Conservation (phyloP, 2,113 vertebrate genomes). For the Dipodomys stephensi region DNA sequence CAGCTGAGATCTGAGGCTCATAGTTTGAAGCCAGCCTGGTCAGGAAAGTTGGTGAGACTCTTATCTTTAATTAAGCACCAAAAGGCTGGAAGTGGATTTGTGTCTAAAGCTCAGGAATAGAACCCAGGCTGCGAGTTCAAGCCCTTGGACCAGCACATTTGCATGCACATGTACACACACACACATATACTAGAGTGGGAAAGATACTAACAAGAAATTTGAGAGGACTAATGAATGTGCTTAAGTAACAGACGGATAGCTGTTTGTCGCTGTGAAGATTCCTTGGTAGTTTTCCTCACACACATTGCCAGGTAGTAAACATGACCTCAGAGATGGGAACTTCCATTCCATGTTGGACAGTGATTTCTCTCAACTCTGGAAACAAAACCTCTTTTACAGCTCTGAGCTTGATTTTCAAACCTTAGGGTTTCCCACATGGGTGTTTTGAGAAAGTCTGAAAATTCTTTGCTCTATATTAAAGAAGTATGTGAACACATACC, state of each 20-base stretch:
- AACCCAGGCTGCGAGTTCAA: too few relatives aligned
- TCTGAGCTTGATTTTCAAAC: slow-evolving; percentile 51
- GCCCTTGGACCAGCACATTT: too few relatives aligned
- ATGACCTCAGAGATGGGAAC: slow-evolving; percentile 33
- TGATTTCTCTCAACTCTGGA: slow-evolving; percentile 52
- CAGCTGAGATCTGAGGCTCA: too few relatives aligned
- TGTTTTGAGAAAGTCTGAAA: slow-evolving; percentile 58
- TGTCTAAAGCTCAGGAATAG: too few relatives aligned
- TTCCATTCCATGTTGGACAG: slow-evolving; percentile 64
- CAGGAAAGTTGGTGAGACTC: too few relatives aligned
- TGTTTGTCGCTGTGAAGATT: background rate
- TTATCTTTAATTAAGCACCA: too few relatives aligned
- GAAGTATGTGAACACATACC: slow-evolving; percentile 46
- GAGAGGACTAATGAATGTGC: background rate
- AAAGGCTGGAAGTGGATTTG: too few relatives aligned
- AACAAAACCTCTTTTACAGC: slow-evolving; percentile 64
- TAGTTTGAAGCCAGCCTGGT: too few relatives aligned
- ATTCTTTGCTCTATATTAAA: slow-evolving; percentile 56
- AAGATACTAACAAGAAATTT: background rate
- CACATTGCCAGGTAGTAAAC: background rate
- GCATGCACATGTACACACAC: too few relatives aligned
- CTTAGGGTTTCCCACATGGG: slow-evolving; percentile 44
- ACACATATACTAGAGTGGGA: background rate
- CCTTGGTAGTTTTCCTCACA: background rate
- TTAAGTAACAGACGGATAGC: background rate